phyloP scores from a whole-genome alignment of 2,888 invertebrate species.

The Drosophila dives region DNA sequence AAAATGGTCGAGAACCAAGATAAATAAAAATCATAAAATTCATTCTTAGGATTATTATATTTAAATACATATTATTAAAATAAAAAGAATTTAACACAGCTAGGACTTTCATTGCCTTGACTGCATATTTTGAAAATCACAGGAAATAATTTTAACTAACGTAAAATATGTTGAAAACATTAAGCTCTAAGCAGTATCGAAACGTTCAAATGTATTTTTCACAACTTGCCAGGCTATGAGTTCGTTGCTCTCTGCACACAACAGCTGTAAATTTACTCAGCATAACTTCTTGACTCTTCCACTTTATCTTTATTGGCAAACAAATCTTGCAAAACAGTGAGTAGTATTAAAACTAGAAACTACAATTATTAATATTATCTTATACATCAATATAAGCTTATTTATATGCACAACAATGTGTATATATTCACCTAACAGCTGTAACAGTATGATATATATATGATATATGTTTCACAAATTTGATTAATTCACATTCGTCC shows the following conservation, averaged over 20 bases:
- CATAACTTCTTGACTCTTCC: no score
- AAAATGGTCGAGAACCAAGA: neutral
- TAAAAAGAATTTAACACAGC: no score
- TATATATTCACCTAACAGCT: neutral
- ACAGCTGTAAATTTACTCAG: no score
- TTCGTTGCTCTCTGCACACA: no score
- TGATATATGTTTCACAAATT: neutral
- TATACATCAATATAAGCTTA: neutral
- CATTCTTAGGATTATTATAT: neutral
- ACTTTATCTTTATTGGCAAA: no score
- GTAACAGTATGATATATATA: no score
- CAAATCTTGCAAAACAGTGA: no score
- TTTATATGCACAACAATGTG: neutral
- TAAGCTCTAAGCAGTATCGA: no score
- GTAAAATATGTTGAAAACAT: no score
- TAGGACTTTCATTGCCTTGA: neutral
- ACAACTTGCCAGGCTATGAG: no score
- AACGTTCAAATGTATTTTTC: no score
- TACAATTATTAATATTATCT: neutral
- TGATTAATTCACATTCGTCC: neutral
- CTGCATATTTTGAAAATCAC: neutral
- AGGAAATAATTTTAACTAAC: neutral
- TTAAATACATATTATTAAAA: neutral
- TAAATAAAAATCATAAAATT: neutral
- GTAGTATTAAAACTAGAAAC: no score